phyloP scores from a whole-genome alignment of 2,113 vertebrate genomes.

The Alethe castanea region DNA sequence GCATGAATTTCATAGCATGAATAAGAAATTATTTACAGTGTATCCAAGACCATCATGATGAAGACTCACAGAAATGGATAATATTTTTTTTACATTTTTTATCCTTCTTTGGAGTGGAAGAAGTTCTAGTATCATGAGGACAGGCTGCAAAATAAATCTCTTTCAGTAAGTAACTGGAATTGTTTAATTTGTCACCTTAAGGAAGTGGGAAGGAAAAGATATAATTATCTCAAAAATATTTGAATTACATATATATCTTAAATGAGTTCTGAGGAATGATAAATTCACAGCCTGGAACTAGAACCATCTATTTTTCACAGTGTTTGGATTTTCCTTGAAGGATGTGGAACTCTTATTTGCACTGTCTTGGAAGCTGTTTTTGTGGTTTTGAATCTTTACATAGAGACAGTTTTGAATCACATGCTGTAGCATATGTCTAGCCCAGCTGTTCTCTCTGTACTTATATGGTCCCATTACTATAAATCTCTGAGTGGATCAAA shows the following conservation, averaged over 20 bases:
- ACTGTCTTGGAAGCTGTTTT: not conserved
- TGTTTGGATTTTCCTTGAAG: conserved; percentile 10
- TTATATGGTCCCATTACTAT: not conserved
- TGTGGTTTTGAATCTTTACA: not conserved
- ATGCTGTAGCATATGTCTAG: conserved; percentile 23
- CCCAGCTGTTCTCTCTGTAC: conserved; percentile 1
- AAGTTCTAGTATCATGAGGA: not conserved
- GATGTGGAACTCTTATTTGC: not conserved
- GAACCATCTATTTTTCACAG: conserved; percentile 17
- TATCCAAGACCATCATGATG: not conserved
- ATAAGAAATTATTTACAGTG: not conserved
- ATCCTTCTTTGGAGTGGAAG: conserved; percentile 18
- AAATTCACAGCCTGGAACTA: conserved; percentile 8
- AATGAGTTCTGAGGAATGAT: not conserved
- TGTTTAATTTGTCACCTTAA: not conserved
- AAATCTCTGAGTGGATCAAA: not conserved
- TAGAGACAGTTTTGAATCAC: conserved; percentile 18
- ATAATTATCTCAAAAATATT: not conserved
- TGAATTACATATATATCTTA: not conserved
- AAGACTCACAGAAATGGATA: not conserved
- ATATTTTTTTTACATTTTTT: conserved; percentile 18
- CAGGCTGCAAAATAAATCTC: not conserved
- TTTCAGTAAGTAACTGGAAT: not conserved
- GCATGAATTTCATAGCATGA: not conserved
- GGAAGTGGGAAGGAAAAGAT: not conserved